phyloP scores from a whole-genome alignment of 1,140 invertebrate species.

The Scaptomyza graminum region DNA sequence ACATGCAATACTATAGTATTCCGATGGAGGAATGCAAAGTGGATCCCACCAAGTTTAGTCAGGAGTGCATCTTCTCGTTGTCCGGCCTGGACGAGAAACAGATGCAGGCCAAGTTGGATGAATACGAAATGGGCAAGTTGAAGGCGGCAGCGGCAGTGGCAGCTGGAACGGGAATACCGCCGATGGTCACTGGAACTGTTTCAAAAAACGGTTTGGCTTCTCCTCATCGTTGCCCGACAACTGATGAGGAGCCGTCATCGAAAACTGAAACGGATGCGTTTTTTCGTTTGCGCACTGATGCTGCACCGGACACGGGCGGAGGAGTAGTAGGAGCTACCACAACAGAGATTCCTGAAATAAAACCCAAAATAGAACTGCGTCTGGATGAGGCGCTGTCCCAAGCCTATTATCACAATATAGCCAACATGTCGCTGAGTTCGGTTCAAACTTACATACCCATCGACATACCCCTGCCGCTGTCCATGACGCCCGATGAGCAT shows the following conservation, averaged over 20 bases:
- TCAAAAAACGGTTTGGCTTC: slow-evolving; percentile 83
- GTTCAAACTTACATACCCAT: slow-evolving; percentile 88
- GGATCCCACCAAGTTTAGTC: slow-evolving; percentile 68
- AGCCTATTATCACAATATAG: slow-evolving; percentile 84
- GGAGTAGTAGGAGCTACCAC: slow-evolving; percentile 1
- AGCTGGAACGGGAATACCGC: no score
- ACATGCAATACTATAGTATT: slow-evolving; percentile 85
- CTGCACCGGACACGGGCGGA: slow-evolving; percentile 64
- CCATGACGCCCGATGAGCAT: slow-evolving; percentile 90
- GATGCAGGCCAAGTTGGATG: slow-evolving; percentile 84
- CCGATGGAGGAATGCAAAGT: slow-evolving; percentile 85
- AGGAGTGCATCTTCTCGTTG: slow-evolving; percentile 85
- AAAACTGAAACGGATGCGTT: slow-evolving; percentile 60
- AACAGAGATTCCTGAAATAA: slow-evolving; percentile 41
- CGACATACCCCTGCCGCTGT: slow-evolving; percentile 90
- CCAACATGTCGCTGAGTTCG: slow-evolving; percentile 85
- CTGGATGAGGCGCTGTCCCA: slow-evolving; percentile 70
- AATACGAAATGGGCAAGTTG: slow-evolving; percentile 54
- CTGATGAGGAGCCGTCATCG: slow-evolving; percentile 67
- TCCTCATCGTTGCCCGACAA: slow-evolving; percentile 78
- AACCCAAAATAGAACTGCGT: slow-evolving; percentile 77
- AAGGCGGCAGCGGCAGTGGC: not conserved
- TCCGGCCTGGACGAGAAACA: slow-evolving; percentile 86
- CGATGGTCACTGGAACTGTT: slow-evolving; percentile 25
- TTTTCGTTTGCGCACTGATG: slow-evolving; percentile 80